phyloP scores from a whole-genome alignment of 2,797 vertebrate species.

The Pyrocephalus nanus region DNA sequence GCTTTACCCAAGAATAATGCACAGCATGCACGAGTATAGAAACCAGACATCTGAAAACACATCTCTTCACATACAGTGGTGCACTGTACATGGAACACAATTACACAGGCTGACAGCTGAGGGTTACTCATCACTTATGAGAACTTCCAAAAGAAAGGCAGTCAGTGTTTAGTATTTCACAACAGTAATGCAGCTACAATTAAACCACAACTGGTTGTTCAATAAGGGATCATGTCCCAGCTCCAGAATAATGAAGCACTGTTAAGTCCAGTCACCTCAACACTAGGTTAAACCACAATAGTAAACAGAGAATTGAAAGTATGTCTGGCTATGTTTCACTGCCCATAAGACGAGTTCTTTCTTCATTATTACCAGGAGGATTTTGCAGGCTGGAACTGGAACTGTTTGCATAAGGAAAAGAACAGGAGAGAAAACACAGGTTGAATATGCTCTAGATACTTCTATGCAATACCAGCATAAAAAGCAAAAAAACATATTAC shows the following conservation, averaged over 20 bases:
- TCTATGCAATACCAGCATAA: not conserved
- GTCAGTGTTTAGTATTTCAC: not conserved
- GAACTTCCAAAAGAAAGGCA: slow-evolving; percentile 14
- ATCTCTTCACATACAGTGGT: not conserved
- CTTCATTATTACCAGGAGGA: slow-evolving; percentile 46
- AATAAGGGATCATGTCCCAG: not conserved
- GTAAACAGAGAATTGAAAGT: not conserved
- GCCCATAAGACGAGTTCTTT: slow-evolving; percentile 60
- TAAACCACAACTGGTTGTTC: not conserved
- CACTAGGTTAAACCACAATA: not conserved
- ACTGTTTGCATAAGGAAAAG: slow-evolving; percentile 20
- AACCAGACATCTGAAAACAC: not conserved
- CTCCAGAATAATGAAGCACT: not conserved
- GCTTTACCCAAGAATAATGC: not conserved
- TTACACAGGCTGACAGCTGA: not conserved
- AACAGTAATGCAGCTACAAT: not conserved
- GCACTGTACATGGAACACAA: not conserved
- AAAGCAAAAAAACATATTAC: not conserved
- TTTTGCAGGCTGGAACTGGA: slow-evolving; percentile 59
- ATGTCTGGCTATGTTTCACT: slow-evolving; percentile 28
- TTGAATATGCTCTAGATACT: not conserved
- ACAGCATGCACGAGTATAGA: not conserved
- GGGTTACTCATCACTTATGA: not conserved
- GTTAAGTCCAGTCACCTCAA: not conserved
- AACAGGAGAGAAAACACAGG: not conserved